Evolutionary conservation across 2,888 invertebrate genomes (phyloP), one percentile per base, ranked within the genome.

Genomic region (Pecten maximus): DNA sequence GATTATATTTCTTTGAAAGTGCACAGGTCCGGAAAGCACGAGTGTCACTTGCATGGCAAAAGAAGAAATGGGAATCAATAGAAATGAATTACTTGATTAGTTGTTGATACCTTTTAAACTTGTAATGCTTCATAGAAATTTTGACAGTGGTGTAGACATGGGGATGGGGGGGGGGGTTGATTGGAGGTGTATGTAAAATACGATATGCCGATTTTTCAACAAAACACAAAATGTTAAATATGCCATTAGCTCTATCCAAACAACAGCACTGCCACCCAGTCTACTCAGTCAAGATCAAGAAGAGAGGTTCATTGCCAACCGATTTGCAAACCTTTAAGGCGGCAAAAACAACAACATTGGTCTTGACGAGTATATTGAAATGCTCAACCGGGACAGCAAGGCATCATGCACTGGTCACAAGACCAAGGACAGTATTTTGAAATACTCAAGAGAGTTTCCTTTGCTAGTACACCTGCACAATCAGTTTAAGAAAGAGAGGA

Each of bases 171-270:
- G n/a, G 89, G 91, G 74, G 28, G 90, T 89, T 87, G 91, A 89
- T 28, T 35, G 44, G 23, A 35, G 90, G 50, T 90, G 87, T 40
- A 87, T 50, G 88, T 91, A 12, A 91, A 92, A 40, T 92, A 90
- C 87, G 91, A 92, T 40, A 23, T 90, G 19, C 90, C 91, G 39
- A 88, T 92, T 23, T 91, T 91, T 87, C 87, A n/a, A 91, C 87
- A 86, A 87, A 40, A 92, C 92, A 54, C 86, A 92, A 88, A 92
- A 91, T 44, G n/a, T n/a, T n/a, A n/a, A n/a, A n/a, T n/a, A n/a
- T n/a, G n/a, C n/a, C n/a, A n/a, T n/a, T n/a, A n/a, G n/a, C n/a
- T n/a, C n/a, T n/a, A n/a, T n/a, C n/a, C n/a, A n/a, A n/a, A n/a
- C n/a, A n/a, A n/a, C n/a, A n/a, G n/a, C n/a, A n/a, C n/a, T n/a